These are phyloP conservation scores for Lasioglossum zephyrum DNA, from an alignment of 2,888 invertebrate species.

Conservation along the genomic window DNA sequence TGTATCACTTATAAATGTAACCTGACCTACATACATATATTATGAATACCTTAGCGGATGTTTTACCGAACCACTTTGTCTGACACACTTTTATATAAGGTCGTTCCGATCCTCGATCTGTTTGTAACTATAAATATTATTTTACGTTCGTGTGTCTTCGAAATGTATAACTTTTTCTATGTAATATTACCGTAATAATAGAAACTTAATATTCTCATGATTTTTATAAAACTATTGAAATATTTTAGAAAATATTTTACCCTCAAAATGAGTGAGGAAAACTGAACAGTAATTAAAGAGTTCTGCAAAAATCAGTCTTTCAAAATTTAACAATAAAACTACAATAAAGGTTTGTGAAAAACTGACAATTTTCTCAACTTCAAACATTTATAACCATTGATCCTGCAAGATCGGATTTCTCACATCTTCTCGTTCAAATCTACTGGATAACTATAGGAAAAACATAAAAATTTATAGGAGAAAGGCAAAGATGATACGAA, in stretches of 20 bases:
- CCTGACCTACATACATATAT: conserved; percentile 40
- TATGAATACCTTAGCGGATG: conserved; percentile 27
- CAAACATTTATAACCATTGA: no score
- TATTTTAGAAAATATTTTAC: neutral
- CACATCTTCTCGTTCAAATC: no score
- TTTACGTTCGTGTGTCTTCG: neutral
- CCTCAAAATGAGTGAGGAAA: neutral
- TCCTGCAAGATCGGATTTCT: no score
- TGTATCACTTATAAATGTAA: neutral
- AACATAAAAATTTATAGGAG: no score
- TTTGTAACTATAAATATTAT: neutral
- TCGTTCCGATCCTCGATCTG: neutral
- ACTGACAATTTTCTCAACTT: no score
- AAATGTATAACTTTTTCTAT: neutral
- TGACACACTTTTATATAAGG: conserved; percentile 22
- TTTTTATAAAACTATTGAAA: neutral
- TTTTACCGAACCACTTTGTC: conserved; percentile 25
- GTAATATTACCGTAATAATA: neutral
- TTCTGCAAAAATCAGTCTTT: neutral
- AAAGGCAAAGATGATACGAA: no score
- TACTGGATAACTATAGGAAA: no score
- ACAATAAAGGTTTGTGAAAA: no score
- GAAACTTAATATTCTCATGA: neutral
- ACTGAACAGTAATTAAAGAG: neutral
- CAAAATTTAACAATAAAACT: neutral